Evolutionary conservation across 1,140 invertebrate genomes (phyloP).

Genomic region (Caerostris darwini): DNA sequence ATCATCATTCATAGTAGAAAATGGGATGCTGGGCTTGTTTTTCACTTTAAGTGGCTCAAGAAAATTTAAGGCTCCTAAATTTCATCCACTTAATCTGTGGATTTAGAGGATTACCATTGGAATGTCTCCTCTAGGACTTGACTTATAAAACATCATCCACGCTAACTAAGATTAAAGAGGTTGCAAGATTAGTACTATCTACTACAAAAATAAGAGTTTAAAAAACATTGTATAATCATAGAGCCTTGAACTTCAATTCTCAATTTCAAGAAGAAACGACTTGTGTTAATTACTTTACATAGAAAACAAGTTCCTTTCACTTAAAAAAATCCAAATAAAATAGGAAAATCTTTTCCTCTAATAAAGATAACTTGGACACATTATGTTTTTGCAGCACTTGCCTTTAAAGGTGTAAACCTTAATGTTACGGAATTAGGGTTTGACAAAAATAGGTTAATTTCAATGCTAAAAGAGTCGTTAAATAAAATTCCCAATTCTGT

Average conservation of each 20-base stretch:
- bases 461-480: too few species aligned
- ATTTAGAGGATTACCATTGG: not conserved
- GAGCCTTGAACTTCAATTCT: not conserved
- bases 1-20: constrained; percentile 32
- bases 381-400: not conserved
- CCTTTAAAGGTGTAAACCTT: too few species aligned
- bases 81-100: constrained; percentile 4
- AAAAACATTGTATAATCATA: not conserved
- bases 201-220: not conserved
- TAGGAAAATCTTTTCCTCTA: not conserved
- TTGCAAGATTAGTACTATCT: constrained; percentile 8
- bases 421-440: too few species aligned
- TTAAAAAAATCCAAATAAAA: not conserved
- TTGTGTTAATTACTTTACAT: constrained; percentile 14
- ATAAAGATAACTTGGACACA: not conserved
- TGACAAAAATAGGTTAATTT: too few species aligned
- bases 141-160: not conserved
- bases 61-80: not conserved
- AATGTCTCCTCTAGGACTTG: not conserved
- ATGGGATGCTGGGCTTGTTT: not conserved
- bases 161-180: constrained; percentile 21
- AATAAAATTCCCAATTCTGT: too few species aligned
- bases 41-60: not conserved
- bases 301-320: not conserved
- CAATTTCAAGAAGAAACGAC: not conserved